phyloP scores from a whole-genome alignment of 2,113 vertebrate species.

The Nyctereutes procyonoides region DNA sequence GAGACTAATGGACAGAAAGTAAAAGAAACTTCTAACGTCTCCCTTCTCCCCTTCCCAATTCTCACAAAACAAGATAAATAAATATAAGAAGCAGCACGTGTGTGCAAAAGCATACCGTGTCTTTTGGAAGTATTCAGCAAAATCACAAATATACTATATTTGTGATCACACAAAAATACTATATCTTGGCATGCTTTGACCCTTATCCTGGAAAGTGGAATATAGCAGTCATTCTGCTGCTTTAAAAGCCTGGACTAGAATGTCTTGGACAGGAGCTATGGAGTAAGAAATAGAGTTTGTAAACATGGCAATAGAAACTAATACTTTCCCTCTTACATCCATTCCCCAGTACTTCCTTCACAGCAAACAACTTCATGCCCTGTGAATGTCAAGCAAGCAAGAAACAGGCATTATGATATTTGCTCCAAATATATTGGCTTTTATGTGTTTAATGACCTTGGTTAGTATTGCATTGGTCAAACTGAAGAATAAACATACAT shows the following conservation, averaged over 20 bases:
- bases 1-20: neutral
- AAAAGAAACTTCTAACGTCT: neutral
- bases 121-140: neutral
- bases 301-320: neutral
- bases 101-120: no score
- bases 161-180: neutral
- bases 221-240: neutral
- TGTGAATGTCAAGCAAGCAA: neutral
- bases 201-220: neutral
- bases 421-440: neutral
- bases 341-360: neutral
- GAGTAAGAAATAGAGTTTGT: neutral
- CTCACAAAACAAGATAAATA: neutral
- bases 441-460: neutral
- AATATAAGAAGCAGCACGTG: neutral
- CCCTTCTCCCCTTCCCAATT: neutral
- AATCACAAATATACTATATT: neutral
- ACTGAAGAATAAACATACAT: neutral
- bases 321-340: neutral
- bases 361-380: neutral
- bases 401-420: neutral
- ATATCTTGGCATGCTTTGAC: neutral
- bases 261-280: neutral
- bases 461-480: neutral
- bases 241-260: neutral